Conservation (phyloP, 1,140 invertebrate genomes). For the Mya arenaria region DNA sequence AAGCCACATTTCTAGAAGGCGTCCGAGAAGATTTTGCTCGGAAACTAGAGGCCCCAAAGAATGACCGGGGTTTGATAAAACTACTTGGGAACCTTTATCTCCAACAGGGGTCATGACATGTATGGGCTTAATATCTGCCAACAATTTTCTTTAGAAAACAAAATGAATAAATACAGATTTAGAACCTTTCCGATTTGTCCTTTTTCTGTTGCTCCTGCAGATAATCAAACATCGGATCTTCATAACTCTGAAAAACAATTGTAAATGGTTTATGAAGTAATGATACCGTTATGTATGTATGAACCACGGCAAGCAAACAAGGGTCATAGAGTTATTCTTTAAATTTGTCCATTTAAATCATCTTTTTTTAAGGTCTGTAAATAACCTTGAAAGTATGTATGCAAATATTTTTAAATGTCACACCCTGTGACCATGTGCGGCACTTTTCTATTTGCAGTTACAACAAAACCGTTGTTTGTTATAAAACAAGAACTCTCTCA, state of each 20-base stretch:
- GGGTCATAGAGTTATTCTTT: not conserved
- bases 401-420: not conserved
- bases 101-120: too few relatives aligned
- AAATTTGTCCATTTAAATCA: not conserved
- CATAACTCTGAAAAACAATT: slow-evolving; percentile 48
- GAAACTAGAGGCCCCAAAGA: too few relatives aligned
- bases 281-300: not conserved
- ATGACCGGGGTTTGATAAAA: too few relatives aligned
- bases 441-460: too few relatives aligned
- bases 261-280: not conserved
- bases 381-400: not conserved
- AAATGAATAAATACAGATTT: too few relatives aligned
- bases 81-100: too few relatives aligned
- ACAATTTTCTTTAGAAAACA: too few relatives aligned
- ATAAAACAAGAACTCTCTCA: too few relatives aligned
- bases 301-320: not conserved
- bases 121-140: too few relatives aligned
- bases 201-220: slow-evolving; percentile 20
- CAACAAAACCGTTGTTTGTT: too few relatives aligned
- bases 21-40: too few relatives aligned
- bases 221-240: slow-evolving; percentile 48
- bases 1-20: too few relatives aligned
- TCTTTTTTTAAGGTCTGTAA: not conserved
- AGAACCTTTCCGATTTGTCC: slow-evolving; percentile 46
- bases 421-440: not conserved